phyloP scores from a whole-genome alignment of 2,888 invertebrate genomes.

The Tolmerus cingulatus region DNA sequence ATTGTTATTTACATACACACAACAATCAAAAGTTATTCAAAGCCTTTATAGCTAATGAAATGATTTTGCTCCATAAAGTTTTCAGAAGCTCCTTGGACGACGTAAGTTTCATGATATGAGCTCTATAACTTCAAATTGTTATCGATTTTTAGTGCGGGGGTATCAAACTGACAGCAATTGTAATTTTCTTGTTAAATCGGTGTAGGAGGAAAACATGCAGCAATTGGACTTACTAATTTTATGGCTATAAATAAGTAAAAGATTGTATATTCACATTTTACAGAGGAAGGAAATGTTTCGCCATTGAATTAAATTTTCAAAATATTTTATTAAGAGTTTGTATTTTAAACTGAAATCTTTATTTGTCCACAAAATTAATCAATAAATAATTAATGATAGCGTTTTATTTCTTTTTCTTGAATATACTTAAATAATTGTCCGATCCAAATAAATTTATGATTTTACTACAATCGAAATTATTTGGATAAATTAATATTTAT shows the following conservation, averaged over 20 bases:
- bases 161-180: neutral
- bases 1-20: no score
- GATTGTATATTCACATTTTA: neutral
- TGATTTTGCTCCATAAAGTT: neutral
- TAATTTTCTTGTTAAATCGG: neutral
- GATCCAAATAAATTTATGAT: no score
- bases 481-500: no score
- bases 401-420: no score
- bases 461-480: no score
- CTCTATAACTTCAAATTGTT: neutral
- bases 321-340: neutral
- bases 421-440: no score
- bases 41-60: neutral
- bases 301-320: no score
- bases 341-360: no score
- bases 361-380: no score
- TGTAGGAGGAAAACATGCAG: neutral
- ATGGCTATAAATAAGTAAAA: neutral
- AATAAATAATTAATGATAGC: no score
- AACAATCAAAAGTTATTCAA: neutral
- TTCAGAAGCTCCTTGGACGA: neutral
- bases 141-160: neutral
- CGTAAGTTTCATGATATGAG: neutral
- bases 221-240: neutral
- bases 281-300: neutral